Evolutionary conservation across 2,113 vertebrate genomes (phyloP).

Genomic region (Eublepharis macularius): DNA sequence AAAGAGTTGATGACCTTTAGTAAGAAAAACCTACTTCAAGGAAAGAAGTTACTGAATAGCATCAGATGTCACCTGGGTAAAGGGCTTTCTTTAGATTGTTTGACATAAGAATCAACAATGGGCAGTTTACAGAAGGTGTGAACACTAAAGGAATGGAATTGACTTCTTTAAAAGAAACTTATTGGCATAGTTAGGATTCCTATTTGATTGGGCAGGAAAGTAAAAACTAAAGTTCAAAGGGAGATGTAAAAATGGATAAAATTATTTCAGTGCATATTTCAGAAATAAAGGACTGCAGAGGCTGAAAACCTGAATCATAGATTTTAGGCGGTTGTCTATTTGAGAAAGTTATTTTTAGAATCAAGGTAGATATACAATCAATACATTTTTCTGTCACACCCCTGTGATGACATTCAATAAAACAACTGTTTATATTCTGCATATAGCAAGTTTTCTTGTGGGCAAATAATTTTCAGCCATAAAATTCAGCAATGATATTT

Average conservation of each 20-base stretch:
- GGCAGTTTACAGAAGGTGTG: background rate
- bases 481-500: background rate
- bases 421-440: constrained; percentile 22
- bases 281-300: background rate
- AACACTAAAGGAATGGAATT: no score
- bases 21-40: background rate
- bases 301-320: no score
- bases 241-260: background rate
- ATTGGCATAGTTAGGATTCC: background rate
- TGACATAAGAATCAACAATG: background rate
- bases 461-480: background rate
- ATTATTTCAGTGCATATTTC: background rate
- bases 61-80: background rate
- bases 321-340: no score
- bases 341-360: no score
- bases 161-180: background rate
- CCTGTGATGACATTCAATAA: background rate
- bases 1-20: background rate
- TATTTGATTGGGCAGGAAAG: background rate
- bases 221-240: background rate
- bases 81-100: background rate
- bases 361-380: no score
- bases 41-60: background rate
- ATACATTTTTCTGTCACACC: background rate
- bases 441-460: constrained; percentile 13